These are phyloP conservation scores for Cariama cristata DNA, from an alignment of 2,113 vertebrate species.

Conservation along the genomic window DNA sequence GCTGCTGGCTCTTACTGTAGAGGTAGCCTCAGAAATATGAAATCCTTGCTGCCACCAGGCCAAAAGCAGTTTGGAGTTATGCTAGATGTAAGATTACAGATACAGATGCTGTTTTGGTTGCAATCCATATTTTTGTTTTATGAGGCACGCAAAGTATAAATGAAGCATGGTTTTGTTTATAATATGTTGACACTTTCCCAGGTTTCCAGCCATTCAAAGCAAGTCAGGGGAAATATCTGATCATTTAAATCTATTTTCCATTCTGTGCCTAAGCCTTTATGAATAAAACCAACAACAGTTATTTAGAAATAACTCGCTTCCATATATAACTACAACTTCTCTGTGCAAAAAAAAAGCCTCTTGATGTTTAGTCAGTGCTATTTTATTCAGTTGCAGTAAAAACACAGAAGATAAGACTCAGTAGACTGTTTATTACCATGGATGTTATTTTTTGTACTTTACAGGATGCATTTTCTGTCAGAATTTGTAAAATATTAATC, in stretches of 20 bases:
- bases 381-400: conserved; percentile 24
- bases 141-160: not conserved
- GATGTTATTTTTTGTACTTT: conserved; percentile 58
- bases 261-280: not conserved
- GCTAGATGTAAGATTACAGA: not conserved
- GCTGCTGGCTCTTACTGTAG: not conserved
- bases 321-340: not conserved
- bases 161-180: not conserved
- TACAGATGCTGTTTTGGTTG: not conserved
- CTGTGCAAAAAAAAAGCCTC: not conserved
- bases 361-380: not conserved
- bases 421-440: conserved; percentile 2
- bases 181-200: not conserved
- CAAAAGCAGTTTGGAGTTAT: not conserved
- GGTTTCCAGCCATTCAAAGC: conserved; percentile 6
- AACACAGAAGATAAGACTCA: not conserved
- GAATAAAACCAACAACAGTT: not conserved
- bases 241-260: conserved; percentile 37
- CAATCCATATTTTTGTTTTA: not conserved
- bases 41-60: not conserved
- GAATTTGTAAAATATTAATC: conserved; percentile 71
- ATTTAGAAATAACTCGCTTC: conserved; percentile 1
- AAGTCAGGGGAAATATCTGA: conserved; percentile 1
- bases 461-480: conserved; percentile 60
- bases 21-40: not conserved